phyloP scores from a whole-genome alignment of 2,113 vertebrate genomes.

The Ciconia maguari region DNA sequence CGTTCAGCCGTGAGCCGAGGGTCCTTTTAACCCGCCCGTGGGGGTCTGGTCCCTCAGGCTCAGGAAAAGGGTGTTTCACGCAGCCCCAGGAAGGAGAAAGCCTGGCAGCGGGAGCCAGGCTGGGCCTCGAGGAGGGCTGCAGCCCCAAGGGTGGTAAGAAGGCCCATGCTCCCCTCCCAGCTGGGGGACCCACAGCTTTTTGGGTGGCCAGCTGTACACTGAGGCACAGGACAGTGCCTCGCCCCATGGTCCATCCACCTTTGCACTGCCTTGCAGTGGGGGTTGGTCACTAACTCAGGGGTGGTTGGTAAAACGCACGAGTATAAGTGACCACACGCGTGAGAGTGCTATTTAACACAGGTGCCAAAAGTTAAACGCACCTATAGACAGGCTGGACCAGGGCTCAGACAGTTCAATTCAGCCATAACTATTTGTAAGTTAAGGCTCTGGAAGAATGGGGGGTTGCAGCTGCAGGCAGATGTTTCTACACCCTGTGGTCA shows the following conservation, averaged over 20 bases:
- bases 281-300: accelerated
- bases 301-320: accelerated
- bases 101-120: neutral
- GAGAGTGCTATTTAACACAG: accelerated
- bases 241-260: accelerated
- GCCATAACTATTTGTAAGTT: accelerated
- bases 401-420: neutral
- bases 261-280: accelerated
- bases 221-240: neutral
- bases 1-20: accelerated
- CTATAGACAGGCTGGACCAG: accelerated
- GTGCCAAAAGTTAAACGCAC: neutral
- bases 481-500: neutral
- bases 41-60: too few species aligned
- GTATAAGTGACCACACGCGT: accelerated
- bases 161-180: neutral
- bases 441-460: neutral
- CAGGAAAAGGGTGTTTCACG: neutral
- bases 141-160: neutral
- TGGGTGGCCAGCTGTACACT: accelerated
- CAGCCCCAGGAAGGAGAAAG: too few species aligned
- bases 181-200: accelerated
- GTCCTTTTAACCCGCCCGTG: neutral
- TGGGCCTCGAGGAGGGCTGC: neutral
- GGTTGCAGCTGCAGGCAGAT: neutral